Conservation (phyloP, 2,888 invertebrate species). For the Pristionchus entomophagus region DNA sequence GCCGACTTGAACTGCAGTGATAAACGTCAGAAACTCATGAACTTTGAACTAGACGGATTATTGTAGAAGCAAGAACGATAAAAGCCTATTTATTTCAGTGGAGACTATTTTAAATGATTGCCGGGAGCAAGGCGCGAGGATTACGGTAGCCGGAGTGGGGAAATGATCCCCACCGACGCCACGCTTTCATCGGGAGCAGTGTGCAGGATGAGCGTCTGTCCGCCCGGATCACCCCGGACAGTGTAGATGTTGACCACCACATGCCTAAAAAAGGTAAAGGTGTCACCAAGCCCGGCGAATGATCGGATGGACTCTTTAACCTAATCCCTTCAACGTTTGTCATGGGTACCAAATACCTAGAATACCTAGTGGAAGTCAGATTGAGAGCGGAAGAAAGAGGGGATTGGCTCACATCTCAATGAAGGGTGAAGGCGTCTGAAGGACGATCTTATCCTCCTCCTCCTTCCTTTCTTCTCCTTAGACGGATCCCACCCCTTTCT, state of each 20-base stretch:
- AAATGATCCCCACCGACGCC: neutral
- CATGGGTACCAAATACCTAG: no score
- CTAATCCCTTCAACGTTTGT: no score
- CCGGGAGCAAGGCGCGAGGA: neutral
- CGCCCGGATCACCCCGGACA: neutral
- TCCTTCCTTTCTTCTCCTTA: constrained; percentile 15
- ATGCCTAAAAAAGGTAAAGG: neutral
- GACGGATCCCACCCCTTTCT: constrained; percentile 37
- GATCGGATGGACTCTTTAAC: no score
- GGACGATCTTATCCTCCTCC: neutral
- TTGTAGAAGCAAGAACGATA: no score
- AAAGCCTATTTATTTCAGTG: neutral
- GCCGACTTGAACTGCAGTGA: neutral
- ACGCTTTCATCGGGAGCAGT: neutral
- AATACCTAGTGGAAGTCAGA: neutral
- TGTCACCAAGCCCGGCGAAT: no score
- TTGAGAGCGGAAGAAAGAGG: no score
- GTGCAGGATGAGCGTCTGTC: neutral
- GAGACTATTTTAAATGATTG: neutral
- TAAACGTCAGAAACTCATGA: no score
- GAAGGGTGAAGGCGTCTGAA: neutral
- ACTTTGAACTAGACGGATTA: no score
- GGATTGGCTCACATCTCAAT: neutral
- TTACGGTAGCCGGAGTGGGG: neutral
- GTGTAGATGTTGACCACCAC: neutral